These are phyloP conservation scores for Ostrea denselamellosa DNA, from an alignment of 1,140 invertebrate species.

Conservation along the genomic window DNA sequence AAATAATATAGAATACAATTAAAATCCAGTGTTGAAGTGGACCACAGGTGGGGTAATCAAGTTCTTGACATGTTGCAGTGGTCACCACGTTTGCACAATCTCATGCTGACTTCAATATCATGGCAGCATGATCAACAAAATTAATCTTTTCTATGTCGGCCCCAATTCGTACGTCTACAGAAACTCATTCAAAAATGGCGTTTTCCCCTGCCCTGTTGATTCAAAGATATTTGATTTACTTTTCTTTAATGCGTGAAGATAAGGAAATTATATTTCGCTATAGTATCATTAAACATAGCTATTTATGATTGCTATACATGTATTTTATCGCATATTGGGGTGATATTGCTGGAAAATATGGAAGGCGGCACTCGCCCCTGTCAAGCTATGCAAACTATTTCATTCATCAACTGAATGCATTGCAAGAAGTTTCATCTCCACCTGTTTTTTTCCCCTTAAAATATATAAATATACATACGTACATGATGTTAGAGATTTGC, in stretches of 20 bases:
- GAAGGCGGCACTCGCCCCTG: slow-evolving; percentile 3
- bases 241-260: not conserved
- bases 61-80: too few species aligned
- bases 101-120: too few species aligned
- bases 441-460: not conserved
- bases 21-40: too few species aligned
- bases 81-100: too few species aligned
- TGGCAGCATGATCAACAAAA: not conserved
- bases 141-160: not conserved
- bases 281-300: slow-evolving; percentile 11
- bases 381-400: slow-evolving; percentile 33
- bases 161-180: not conserved
- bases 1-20: too few species aligned
- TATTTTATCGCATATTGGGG: not conserved
- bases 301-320: slow-evolving; percentile 35
- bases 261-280: not conserved
- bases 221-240: not conserved
- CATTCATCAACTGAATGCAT: slow-evolving; percentile 21
- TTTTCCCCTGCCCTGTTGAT: not conserved
- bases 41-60: too few species aligned
- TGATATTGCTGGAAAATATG: not conserved
- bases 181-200: not conserved
- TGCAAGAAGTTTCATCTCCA: not conserved
- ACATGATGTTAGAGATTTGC: slow-evolving; percentile 6
- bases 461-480: slow-evolving; percentile 8